phyloP scores from a whole-genome alignment of 2,888 invertebrate genomes.

The Oxytorus armatus region DNA sequence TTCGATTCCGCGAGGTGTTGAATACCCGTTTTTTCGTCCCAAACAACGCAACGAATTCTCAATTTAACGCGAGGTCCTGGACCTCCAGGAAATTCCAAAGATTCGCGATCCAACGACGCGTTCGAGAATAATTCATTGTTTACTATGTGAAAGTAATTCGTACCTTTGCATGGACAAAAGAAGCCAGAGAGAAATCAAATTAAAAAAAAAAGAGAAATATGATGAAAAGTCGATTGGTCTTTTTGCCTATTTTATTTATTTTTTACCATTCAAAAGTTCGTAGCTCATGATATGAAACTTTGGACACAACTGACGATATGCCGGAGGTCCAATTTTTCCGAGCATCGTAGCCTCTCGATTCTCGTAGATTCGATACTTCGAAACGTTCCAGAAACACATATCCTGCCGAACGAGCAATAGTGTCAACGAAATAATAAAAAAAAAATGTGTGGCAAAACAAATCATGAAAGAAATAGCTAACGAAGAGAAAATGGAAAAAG shows the following conservation, averaged over 20 bases:
- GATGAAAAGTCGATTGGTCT: not conserved
- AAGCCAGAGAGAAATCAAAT: not conserved
- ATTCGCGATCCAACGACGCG: conserved; percentile 84
- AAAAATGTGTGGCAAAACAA: not conserved
- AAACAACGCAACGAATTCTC: conserved; percentile 84
- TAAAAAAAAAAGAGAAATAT: not conserved
- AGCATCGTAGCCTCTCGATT: conserved; percentile 81
- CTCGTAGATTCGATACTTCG: conserved; percentile 81
- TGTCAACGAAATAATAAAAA: not conserved
- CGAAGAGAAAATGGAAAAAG: not conserved
- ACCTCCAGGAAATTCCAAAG: conserved; percentile 78
- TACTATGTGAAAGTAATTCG: conserved; percentile 82
- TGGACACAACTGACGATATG: conserved; percentile 85
- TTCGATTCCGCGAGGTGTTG: conserved; percentile 80
- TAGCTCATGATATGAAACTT: conserved; percentile 85
- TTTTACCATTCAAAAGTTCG: conserved; percentile 83
- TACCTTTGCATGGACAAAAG: conserved; percentile 71
- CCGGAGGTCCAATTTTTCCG: conserved; percentile 84
- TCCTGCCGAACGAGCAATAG: conserved; percentile 73
- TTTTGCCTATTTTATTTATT: conserved; percentile 31
- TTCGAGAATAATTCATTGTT: conserved; percentile 84
- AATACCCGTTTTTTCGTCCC: conserved; percentile 80
- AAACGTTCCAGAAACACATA: conserved; percentile 81
- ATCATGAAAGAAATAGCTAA: not conserved
- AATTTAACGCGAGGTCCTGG: conserved; percentile 81